Base-by-base conservation (phyloP, 2,888 invertebrate genomes). In the Poecilobothrus nobilitatus region DNA sequence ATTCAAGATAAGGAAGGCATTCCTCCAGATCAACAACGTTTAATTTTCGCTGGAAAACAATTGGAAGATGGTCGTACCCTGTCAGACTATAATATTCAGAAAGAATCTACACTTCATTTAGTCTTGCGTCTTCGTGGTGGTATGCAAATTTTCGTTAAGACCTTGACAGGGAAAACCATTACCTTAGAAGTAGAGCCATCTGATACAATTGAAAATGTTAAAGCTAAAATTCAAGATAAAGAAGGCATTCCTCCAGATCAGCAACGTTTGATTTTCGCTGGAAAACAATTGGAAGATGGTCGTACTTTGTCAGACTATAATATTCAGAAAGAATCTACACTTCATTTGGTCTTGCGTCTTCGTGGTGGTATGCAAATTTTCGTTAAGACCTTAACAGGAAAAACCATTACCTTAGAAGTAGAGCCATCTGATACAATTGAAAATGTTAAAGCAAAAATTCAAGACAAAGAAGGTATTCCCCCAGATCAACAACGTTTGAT, bases 181-280 rank as follows among this genome's bases (percentile, higher is more conserved):
- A 77, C 77, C n/a, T 72, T 78, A 71, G 78, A 77, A 70, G 77
- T 78, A 10, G 78, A 77, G 63, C 77, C 77, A 37, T 76, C n/a
- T 0, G 77, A 77, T 7, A 77, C 77, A 6, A 77, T 77, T 18
- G 77, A 77, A 27, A 77, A 77, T 12, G 77, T 77, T 0, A 77
- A 77, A 67, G 77, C 77, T 0, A 77, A 77, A 61, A 77, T 77
- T 1, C 77, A 77, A 0, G 77, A 77, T 15, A 77, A 77, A 72
- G 77, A 77, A 65, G 77, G 77, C n/a, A 77, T 77, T 5, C 77
- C 77, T 1, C 77, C 77, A 76, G 77, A 77, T 22, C 77, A 77
- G 67, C 77, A 77, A 68, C 76, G 77, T 74, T 66, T 77, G 21
- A 77, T 77, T 61, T 77, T 77, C 9, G 77, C 77, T 2, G 77